These are phyloP conservation scores for Lobophora halterata DNA, from an alignment of 2,888 invertebrate species.

Conservation along the genomic window DNA sequence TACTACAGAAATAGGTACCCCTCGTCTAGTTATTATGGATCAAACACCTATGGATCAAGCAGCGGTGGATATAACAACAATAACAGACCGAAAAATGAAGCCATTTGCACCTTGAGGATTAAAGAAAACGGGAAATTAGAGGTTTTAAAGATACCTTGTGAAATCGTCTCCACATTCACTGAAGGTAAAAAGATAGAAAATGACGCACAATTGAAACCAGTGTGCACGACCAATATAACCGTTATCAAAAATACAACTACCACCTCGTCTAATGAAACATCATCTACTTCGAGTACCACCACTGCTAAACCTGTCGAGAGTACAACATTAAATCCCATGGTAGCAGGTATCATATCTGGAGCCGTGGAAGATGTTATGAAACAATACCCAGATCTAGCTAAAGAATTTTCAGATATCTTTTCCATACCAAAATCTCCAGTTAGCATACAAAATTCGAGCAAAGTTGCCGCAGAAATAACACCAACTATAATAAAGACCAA, in stretches of 20 bases:
- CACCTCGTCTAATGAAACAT: conserved; percentile 7
- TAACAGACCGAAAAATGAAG: conserved; percentile 43
- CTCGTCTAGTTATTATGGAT: conserved; percentile 20
- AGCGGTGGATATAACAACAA: conserved; percentile 11
- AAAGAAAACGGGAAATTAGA: conserved; percentile 53
- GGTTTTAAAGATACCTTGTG: conserved; percentile 64
- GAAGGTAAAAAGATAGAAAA: conserved; percentile 44
- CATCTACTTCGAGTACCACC: conserved; percentile 1
- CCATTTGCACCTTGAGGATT: conserved; percentile 57
- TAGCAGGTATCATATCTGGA: neutral
- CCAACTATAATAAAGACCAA: neutral
- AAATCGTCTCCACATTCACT: conserved; percentile 71
- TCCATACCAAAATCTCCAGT: too few relatives aligned
- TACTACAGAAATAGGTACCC: conserved; percentile 58
- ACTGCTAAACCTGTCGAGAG: conserved; percentile 1
- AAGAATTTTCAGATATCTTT: too few relatives aligned
- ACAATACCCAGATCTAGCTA: too few relatives aligned
- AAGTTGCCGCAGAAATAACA: too few relatives aligned
- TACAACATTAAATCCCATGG: neutral
- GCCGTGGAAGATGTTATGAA: too few relatives aligned
- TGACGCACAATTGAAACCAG: conserved; percentile 41
- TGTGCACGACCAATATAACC: conserved; percentile 52
- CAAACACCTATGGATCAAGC: too few relatives aligned
- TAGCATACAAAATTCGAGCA: too few relatives aligned
- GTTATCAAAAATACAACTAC: conserved; percentile 31